Base-by-base conservation (phyloP, 2,888 invertebrate species). In the Drymonia ruficornis region DNA sequence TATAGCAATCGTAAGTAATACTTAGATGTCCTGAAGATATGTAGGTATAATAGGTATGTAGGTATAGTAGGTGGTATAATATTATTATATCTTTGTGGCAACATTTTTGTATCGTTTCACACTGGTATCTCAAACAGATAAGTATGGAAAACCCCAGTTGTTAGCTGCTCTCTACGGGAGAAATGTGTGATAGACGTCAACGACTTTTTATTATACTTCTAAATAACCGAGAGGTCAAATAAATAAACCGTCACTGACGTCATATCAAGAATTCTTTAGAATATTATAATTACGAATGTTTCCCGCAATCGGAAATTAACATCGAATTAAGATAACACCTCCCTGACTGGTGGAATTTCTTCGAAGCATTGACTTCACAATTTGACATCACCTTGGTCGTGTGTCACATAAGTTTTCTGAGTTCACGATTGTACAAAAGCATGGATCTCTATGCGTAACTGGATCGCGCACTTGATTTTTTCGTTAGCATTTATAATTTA, bases 331-430 rank as follows among this genome's bases (percentile, higher is more conserved):
- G 57, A 59, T 65, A 60, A 43, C 38, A 16, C n/a, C 36, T 49
- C 49, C 47, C 49, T 62, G 56, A 50, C 52, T 54, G 19, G 52
- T 51, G 60, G 50, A 64, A 49, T 60, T 49, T 75, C 71, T 53
- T 55, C 55, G 69, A 67, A 69, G 56, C 60, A 56, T 60, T 67
- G 65, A 64, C 60, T 64, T 70, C 64, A 65, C 44, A 50, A 18
- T 47, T 63, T 69, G 63, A 70, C 67, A 67, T 74, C 65, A 78
- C 43, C 55, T 61, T 62, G 61, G 55, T 53, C 50, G 57, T 65
- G 61, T 61, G 54, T 67, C 58, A 65, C 42, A 13, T 53, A 46
- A 46, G 46, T 38, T 29, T 56, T 23, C 42, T 54, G 52, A 70
- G 50, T 64, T 64, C 53, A 57, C 7, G 23, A 38, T n/a, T 15